Percentiles rank a stretch among this genome's conserved stretches.
Evolutionary conservation across 2,888 invertebrate genomes (phyloP).

Genomic region (Pardosa pseudoannulata): DNA sequence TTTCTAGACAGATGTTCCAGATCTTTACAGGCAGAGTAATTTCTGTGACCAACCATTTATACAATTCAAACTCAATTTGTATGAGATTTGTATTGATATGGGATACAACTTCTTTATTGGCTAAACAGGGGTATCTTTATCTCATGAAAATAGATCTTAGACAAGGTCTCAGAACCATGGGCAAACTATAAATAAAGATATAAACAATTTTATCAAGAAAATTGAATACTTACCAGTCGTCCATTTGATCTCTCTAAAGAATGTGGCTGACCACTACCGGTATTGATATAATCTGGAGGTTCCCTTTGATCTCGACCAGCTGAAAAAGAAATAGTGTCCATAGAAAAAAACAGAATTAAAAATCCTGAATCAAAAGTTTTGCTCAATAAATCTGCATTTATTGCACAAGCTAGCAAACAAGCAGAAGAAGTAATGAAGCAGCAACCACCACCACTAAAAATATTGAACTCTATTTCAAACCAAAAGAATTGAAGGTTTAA

Average conservation of each 20-base stretch:
- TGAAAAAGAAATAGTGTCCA: background rate
- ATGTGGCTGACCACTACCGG: conserved; percentile 67
- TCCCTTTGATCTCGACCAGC: conserved; percentile 51
- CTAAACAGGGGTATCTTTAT: too few species aligned
- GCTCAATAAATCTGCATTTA: background rate
- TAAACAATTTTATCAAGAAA: too few species aligned
- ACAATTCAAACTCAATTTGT: too few species aligned
- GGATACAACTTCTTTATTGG: too few species aligned
- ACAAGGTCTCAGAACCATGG: too few species aligned
- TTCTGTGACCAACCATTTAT: too few species aligned
- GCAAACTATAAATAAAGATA: too few species aligned
- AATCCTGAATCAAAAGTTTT: background rate
- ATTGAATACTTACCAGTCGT: conserved; percentile 64
- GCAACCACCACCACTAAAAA: conserved; percentile 40
- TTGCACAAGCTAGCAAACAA: background rate
- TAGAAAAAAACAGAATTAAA: background rate
- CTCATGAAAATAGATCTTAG: too few species aligned
- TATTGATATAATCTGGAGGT: conserved; percentile 74
- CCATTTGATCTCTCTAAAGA: conserved; percentile 71
- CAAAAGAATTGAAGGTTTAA: too few species aligned
- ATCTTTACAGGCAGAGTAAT: too few species aligned
- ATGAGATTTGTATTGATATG: too few species aligned
- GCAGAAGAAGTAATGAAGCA: background rate
- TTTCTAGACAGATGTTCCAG: too few species aligned
- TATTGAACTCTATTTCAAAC: background rate